Evolutionary conservation across 2,113 vertebrate species (phyloP), one percentile per base, ranked within the genome.

Genomic region (Heterochromis multidens): DNA sequence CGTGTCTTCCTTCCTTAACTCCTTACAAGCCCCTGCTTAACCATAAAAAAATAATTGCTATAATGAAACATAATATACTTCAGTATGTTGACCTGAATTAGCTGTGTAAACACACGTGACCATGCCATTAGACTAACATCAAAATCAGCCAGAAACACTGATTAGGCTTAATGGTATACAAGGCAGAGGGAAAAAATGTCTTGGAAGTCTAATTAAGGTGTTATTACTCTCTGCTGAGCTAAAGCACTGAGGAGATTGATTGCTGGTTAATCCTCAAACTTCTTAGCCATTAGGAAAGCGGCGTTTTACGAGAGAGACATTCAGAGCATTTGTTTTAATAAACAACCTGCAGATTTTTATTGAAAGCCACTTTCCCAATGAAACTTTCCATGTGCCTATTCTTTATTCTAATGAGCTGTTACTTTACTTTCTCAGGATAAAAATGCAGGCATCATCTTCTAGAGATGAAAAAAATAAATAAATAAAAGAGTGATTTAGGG

Each of bases 261-360:
- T 88, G 76, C 89, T 60, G 83, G 86, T 87, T 93, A 92, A 93
- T 92, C 79, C 83, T 86, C 84, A 60, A 88, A 92, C 89, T 86
- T 93, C 79, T 89, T 57, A 79, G 85, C 93, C 91, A 95, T 95
- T 94, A 94, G 81, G 80, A 77, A 19, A 23, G 74, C 43, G 65
- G 80, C 81, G 92, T 92, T 93, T 95, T 92, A 91, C 85, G 87
- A 79, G 29, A 62, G 61, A 91, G 61, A 89, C 80, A 74, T 85
- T 85, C 77, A 25, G 58, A 87, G 82, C 88, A 92, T 93, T 93
- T 90, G 86, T 93, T 95, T 93, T 79, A 87, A 94, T 94, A 92
- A 94, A 91, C 81, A 92, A 90, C 27, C 76, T 81, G 25, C 40
- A 37, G 76, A 82, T 85, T 93, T 81, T 87, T 87, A 87, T 77